Evolutionary conservation across 2,113 vertebrate genomes (phyloP).

Genomic region (Triplophysa tibetana): DNA sequence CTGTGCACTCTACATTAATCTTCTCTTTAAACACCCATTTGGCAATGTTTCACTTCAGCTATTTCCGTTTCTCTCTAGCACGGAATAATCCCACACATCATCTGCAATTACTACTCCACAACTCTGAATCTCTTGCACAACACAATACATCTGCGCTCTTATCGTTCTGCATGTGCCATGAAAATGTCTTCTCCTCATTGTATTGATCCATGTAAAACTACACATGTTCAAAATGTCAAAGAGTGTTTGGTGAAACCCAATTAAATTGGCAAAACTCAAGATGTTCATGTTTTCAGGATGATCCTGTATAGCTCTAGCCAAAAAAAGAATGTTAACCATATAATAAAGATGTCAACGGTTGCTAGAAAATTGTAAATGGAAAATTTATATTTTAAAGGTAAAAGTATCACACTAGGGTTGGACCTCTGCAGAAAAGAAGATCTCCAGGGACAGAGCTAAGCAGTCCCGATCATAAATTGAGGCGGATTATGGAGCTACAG

Average conservation of each 20-base stretch:
- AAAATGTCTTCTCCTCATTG: not conserved
- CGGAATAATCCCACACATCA: constrained; percentile 9
- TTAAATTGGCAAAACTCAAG: too few relatives aligned
- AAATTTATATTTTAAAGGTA: not conserved
- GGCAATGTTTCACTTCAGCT: constrained; percentile 12
- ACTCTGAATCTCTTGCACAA: not conserved
- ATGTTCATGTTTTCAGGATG: not conserved
- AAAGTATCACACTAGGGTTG: not conserved
- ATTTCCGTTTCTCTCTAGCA: not conserved
- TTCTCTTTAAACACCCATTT: constrained; percentile 12
- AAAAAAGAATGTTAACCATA: not conserved
- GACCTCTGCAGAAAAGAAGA: not conserved
- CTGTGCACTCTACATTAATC: constrained; percentile 3
- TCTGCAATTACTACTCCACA: not conserved
- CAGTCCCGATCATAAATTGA: constrained; percentile 23
- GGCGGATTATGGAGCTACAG: not conserved
- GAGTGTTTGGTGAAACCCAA: too few relatives aligned
- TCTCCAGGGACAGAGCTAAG: not conserved
- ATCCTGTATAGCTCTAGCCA: not conserved
- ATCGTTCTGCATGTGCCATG: not conserved
- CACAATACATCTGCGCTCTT: not conserved
- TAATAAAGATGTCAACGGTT: not conserved
- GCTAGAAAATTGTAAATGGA: not conserved
- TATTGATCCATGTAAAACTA: not conserved
- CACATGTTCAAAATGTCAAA: not conserved